Evolutionary conservation across 2,888 invertebrate species (phyloP), one percentile per base, ranked within the genome.

Genomic region (Prenolepis imparis): DNA sequence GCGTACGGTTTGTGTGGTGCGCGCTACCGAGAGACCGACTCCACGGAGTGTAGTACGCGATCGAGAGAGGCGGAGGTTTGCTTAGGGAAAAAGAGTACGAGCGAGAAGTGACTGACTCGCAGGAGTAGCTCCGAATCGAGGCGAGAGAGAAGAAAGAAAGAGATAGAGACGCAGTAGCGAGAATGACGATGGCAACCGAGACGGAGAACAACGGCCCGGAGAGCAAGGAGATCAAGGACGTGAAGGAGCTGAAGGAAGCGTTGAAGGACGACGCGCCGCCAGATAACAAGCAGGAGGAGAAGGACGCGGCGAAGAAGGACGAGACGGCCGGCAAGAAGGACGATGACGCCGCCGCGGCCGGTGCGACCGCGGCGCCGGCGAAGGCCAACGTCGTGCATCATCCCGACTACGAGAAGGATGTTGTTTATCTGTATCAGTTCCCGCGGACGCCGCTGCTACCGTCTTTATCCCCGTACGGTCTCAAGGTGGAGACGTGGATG

Each of bases 401-500:
- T 95, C 95, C 96, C 88, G 98, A 98, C 95, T 98, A 96, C 94
- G 98, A 98, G 94, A 98, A 98, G 96, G 99, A 99, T 95, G 96
- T 98, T 92, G 98, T 98, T 89, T 99, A 99, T 96, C 96, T 99
- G 95, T 98, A 98, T 95, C 99, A 99, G 95, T 98, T 99, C 95
- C 97, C 98, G 90, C 97, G 99, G 94, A 98, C 98, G 91, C 98
- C 98, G 90, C 96, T 98, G 94, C 96, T 98, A 94, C 98, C 98
- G 85, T 98, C 98, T 87, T 96, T 98, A 92, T 98, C 98, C 90
- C 98, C 98, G 84, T 98, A 97, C 95, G 98, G 98, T 95, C 96
- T 99, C 95, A 99, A 99, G 96, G 98, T 98, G 92, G 99, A 99
- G 96, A 98, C 98, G 93, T 99, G 98, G 98, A 96, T 99, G 91